phyloP scores from a whole-genome alignment of 2,797 vertebrate species.

The Crypturellus tataupa region DNA sequence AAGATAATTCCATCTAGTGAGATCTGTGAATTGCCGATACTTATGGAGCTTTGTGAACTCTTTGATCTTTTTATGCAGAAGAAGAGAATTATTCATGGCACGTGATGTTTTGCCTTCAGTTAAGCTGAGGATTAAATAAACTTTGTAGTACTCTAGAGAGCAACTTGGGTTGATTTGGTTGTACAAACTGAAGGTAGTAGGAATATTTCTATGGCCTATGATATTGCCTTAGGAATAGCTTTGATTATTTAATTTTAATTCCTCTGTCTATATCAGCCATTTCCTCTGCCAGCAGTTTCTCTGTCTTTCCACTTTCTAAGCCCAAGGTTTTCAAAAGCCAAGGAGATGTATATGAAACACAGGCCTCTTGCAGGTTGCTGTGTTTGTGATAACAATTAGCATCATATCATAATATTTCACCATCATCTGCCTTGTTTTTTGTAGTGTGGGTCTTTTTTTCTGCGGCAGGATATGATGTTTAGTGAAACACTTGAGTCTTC shows the following conservation, averaged over 20 bases:
- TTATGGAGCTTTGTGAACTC: background rate
- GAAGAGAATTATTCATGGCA: background rate
- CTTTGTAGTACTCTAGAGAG: background rate
- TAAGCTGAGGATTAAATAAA: background rate
- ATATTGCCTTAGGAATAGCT: background rate
- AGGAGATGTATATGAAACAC: too few relatives aligned
- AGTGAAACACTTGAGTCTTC: background rate
- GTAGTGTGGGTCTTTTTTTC: background rate
- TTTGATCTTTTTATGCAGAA: too few relatives aligned
- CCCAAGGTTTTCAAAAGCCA: too few relatives aligned
- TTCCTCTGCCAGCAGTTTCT: background rate
- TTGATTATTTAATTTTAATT: background rate
- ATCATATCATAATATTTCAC: background rate
- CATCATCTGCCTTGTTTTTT: background rate
- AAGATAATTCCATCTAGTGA: background rate
- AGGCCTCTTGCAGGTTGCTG: background rate
- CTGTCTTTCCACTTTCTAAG: background rate
- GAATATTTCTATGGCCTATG: background rate
- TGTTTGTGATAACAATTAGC: background rate
- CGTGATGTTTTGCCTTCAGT: background rate
- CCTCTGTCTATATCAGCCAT: background rate
- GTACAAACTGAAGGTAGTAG: background rate
- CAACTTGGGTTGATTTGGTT: background rate
- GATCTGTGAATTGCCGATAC: background rate
- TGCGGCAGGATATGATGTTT: background rate